Percentiles rank a stretch among this genome's conserved stretches.
Evolutionary conservation across 2,888 invertebrate genomes (phyloP).

Genomic region (Hypselothyrea guttata): DNA sequence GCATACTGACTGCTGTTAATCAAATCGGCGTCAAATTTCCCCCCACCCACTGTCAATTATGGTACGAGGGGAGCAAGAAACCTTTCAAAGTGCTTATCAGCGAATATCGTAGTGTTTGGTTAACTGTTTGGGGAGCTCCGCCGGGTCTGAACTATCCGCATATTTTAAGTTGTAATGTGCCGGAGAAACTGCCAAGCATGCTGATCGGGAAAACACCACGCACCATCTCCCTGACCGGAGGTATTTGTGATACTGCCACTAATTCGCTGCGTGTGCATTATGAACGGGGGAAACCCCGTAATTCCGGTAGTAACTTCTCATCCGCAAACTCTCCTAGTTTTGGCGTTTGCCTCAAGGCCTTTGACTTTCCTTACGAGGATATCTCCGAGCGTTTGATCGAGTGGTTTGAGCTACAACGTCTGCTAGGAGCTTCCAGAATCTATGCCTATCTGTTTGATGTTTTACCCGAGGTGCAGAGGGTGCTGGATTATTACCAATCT

Average conservation of each 20-base stretch:
- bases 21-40: conserved; percentile 86
- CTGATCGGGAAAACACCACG: conserved; percentile 40
- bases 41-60: conserved; percentile 90
- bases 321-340: conserved; percentile 81
- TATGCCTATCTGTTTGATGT: conserved; percentile 93
- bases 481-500: conserved; percentile 84
- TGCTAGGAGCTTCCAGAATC: conserved; percentile 94
- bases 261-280: conserved; percentile 77
- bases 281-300: neutral
- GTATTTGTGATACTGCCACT: conserved; percentile 40
- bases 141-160: conserved; percentile 94
- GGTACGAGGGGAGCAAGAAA: conserved; percentile 90
- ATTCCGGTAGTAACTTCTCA: no score
- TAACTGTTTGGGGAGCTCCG: conserved; percentile 93
- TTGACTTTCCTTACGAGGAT: conserved; percentile 94
- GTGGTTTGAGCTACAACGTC: conserved; percentile 92
- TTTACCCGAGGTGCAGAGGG: conserved; percentile 92
- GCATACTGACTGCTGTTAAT: conserved; percentile 93
- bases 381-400: conserved; percentile 92
- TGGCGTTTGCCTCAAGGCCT: conserved; percentile 94
- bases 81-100: conserved; percentile 89
- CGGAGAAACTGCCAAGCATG: conserved; percentile 80
- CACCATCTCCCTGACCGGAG: conserved; percentile 51
- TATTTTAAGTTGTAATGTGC: conserved; percentile 92
- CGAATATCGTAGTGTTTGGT: conserved; percentile 87